Evolutionary conservation across 2,888 invertebrate genomes (phyloP).

Genomic region (Cecidostiba fungosa): DNA sequence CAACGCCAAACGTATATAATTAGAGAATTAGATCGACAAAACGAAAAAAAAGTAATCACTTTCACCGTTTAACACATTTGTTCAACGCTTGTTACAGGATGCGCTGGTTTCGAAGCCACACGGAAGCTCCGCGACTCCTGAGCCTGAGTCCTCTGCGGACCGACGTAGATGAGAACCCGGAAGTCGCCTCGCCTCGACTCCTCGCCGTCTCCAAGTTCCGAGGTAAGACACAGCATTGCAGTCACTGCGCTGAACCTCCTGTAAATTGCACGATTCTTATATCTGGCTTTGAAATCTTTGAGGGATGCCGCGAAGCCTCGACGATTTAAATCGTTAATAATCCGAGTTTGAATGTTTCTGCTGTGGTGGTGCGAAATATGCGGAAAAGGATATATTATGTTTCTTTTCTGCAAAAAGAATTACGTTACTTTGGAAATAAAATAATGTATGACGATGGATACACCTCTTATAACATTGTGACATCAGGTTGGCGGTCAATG

Average conservation of each 20-base stretch:
- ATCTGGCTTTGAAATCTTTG: conserved; percentile 37
- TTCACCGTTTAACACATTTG: background rate
- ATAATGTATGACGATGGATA: no score
- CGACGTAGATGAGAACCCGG: conserved; percentile 76
- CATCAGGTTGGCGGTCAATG: background rate
- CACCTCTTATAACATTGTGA: no score
- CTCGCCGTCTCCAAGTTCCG: conserved; percentile 77
- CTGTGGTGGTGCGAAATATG: background rate
- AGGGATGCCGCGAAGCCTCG: background rate
- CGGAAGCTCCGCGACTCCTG: conserved; percentile 84
- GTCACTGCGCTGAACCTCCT: background rate
- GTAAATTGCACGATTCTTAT: conserved; percentile 28
- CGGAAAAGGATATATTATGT: background rate
- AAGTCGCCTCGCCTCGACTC: conserved; percentile 74
- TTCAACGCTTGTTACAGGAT: conserved; percentile 77
- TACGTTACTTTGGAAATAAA: background rate
- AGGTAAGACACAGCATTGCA: conserved; percentile 77
- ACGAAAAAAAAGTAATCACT: background rate
- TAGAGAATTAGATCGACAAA: background rate
- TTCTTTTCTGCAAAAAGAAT: no score
- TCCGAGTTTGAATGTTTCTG: background rate
- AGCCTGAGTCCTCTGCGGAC: conserved; percentile 84
- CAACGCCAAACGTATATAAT: background rate
- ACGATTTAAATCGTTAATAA: conserved; percentile 45
- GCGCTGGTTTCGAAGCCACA: conserved; percentile 87